Percentiles rank a stretch among this genome's conserved stretches.
These are phyloP conservation scores for Chaetorhynchus papuensis DNA, from an alignment of 2,113 vertebrate genomes.

Conservation along the genomic window DNA sequence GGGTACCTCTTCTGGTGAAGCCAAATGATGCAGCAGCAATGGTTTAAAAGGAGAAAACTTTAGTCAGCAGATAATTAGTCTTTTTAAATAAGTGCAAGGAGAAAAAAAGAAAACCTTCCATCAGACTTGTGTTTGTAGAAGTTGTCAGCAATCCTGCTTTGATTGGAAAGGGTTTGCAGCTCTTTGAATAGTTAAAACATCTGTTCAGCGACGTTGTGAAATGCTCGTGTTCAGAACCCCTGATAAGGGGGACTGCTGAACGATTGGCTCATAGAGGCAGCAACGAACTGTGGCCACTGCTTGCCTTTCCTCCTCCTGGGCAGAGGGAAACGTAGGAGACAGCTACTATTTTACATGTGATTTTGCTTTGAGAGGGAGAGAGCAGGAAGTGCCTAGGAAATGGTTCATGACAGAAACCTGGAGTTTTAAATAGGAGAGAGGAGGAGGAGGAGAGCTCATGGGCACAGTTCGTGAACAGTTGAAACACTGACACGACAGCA, in stretches of 20 bases:
- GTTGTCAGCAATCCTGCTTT: conserved; percentile 56
- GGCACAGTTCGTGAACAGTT: conserved; percentile 45
- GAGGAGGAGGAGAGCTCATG: conserved; percentile 29
- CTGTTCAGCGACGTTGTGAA: conserved; percentile 69
- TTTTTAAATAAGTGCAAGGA: conserved; percentile 1
- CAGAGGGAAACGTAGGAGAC: conserved; percentile 47
- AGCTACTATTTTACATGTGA: conserved; percentile 26
- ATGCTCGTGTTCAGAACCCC: conserved; percentile 53
- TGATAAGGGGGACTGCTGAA: conserved; percentile 70
- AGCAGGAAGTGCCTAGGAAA: conserved; percentile 46
- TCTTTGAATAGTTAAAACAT: conserved; percentile 74
- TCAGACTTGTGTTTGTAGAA: conserved; percentile 4
- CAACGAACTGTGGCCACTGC: conserved; percentile 45
- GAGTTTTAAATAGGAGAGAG: conserved; percentile 51
- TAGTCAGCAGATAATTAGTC: conserved; percentile 42
- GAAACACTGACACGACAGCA: conserved; percentile 35
- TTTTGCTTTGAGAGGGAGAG: conserved; percentile 48
- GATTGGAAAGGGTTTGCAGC: conserved; percentile 43
- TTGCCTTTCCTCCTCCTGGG: conserved; percentile 61
- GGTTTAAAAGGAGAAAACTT: conserved; percentile 28
- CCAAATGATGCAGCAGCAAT: conserved; percentile 41
- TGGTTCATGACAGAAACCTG: conserved; percentile 43
- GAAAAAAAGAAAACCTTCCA: background rate
- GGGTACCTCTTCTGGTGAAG: conserved; percentile 49
- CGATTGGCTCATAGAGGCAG: conserved; percentile 9